These are phyloP conservation scores for Mythimna albipuncta DNA, from an alignment of 2,888 invertebrate species.

Conservation along the genomic window DNA sequence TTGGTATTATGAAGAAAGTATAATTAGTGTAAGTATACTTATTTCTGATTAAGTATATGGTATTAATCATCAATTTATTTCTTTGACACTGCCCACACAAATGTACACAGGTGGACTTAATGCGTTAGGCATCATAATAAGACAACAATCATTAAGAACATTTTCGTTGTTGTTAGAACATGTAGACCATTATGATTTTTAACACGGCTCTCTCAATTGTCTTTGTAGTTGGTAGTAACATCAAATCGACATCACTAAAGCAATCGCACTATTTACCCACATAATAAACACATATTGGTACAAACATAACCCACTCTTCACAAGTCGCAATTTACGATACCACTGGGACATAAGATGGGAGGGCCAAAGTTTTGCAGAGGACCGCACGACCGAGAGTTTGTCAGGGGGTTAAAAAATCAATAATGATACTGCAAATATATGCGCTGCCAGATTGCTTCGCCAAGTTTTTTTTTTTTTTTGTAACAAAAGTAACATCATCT, in stretches of 20 bases:
- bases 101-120: no score
- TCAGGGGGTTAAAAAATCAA: conserved; percentile 28
- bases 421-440: conserved; percentile 39
- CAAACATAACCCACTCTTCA: conserved; percentile 5
- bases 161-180: not conserved
- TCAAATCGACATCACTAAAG: not conserved
- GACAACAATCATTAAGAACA: not conserved
- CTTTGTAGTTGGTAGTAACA: not conserved
- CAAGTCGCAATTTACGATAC: conserved; percentile 38
- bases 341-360: conserved; percentile 26
- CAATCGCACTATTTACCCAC: conserved; percentile 3
- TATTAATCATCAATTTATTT: no score
- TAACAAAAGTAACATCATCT: not conserved
- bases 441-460: conserved; percentile 15
- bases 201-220: not conserved
- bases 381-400: conserved; percentile 20
- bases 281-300: conserved; percentile 19
- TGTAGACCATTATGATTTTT: not conserved
- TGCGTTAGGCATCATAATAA: not conserved
- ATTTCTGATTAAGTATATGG: no score
- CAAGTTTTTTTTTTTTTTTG: conserved; percentile 21
- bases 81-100: no score
- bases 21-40: no score
- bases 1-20: no score
- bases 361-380: conserved; percentile 29